Evolutionary conservation across 2,888 invertebrate species (phyloP).

Genomic region (Chrysodeixis includens): DNA sequence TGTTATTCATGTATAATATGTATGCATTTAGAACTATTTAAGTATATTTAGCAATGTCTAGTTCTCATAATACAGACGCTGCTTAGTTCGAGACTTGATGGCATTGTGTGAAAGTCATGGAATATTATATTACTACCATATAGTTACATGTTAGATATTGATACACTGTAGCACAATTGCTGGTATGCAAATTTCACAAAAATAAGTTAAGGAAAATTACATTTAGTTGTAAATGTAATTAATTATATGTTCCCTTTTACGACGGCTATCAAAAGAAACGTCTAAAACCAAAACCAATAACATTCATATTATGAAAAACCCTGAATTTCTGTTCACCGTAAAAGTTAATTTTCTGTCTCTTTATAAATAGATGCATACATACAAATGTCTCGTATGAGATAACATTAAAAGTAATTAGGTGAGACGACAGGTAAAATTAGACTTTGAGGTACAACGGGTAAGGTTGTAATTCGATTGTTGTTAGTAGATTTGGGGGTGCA

Average conservation of each 20-base stretch:
- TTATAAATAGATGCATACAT: constrained; percentile 75
- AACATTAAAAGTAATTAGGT: constrained; percentile 84
- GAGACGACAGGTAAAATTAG: constrained; percentile 56
- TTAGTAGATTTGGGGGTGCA: constrained; percentile 77
- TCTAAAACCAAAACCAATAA: constrained; percentile 44
- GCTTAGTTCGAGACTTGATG: too few species aligned
- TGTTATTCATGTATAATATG: too few species aligned
- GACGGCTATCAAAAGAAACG: constrained; percentile 37
- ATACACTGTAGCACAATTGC: too few species aligned
- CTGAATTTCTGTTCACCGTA: constrained; percentile 59
- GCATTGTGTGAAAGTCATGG: too few species aligned
- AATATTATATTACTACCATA: too few species aligned
- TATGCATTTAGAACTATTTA: too few species aligned
- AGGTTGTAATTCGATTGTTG: constrained; percentile 50
- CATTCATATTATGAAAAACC: constrained; percentile 56
- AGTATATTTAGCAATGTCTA: too few species aligned
- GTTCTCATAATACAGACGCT: too few species aligned
- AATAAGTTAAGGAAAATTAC: neutral
- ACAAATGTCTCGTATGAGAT: constrained; percentile 83
- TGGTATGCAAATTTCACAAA: too few species aligned
- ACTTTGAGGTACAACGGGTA: constrained; percentile 60
- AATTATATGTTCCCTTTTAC: constrained; percentile 24
- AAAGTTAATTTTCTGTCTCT: constrained; percentile 82
- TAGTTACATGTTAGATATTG: too few species aligned
- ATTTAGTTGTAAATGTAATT: constrained; percentile 27